Percentiles rank a stretch among this genome's conserved stretches.
Evolutionary conservation across 1,140 invertebrate genomes (phyloP).

Genomic region (Calycopis cecrops): DNA sequence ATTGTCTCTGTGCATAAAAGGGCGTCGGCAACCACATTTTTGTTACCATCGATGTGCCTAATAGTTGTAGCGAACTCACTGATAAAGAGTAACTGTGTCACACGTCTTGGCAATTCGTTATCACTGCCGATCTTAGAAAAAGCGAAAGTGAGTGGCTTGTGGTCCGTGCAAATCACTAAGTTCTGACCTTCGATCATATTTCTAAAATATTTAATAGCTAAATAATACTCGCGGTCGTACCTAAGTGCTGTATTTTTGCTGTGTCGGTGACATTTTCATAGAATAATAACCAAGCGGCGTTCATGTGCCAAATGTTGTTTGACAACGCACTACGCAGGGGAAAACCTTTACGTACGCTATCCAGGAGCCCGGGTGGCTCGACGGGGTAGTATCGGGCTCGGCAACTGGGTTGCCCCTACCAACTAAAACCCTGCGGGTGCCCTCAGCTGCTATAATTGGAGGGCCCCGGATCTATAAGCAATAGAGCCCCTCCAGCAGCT

Average conservation of each 20-base stretch:
- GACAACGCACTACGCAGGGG: no score
- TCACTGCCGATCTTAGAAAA: background rate
- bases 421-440: no score
- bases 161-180: constrained; percentile 30
- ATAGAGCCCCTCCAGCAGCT: no score
- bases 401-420: no score
- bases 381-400: no score
- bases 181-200: background rate
- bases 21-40: constrained; percentile 2
- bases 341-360: no score
- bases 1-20: constrained; percentile 15
- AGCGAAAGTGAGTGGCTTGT: background rate
- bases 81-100: background rate
- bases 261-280: constrained; percentile 3
- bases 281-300: constrained; percentile 8
- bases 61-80: background rate
- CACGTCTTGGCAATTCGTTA: background rate
- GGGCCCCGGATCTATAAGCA: no score
- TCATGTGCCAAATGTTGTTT: no score
- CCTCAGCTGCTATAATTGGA: no score
- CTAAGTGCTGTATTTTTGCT: background rate
- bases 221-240: background rate
- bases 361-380: no score
- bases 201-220: background rate
- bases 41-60: no score